These are phyloP conservation scores for Chirona hameri DNA, from an alignment of 2,888 invertebrate genomes.

Conservation along the genomic window DNA sequence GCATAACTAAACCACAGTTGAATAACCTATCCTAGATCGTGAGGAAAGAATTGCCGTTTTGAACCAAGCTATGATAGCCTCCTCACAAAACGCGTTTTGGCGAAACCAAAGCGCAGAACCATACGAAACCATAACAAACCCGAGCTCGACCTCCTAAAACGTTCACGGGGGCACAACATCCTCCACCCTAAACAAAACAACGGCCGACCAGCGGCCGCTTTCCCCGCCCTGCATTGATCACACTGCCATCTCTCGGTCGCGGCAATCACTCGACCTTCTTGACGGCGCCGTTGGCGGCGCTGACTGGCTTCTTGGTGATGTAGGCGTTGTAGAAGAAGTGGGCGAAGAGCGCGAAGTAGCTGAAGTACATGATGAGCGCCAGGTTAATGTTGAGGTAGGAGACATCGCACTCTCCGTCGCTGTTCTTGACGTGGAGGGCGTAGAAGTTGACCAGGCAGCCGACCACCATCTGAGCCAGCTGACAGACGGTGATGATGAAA, in stretches of 20 bases:
- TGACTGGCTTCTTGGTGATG: neutral
- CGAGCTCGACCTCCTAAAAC: no score
- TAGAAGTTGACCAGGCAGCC: conserved; percentile 88
- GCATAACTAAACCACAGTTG: no score
- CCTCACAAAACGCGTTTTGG: no score
- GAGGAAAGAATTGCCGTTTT: no score
- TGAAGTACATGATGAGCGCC: conserved; percentile 91
- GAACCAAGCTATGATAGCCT: no score
- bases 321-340: conserved; percentile 70
- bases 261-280: neutral
- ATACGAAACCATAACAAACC: no score
- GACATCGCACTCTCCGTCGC: conserved; percentile 73
- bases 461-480: conserved; percentile 89
- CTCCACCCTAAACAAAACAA: no score
- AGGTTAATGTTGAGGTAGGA: conserved; percentile 78
- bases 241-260: neutral
- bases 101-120: no score
- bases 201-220: neutral
- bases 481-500: conserved; percentile 85
- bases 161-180: no score
- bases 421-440: conserved; percentile 66
- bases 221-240: neutral
- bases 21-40: no score
- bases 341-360: conserved; percentile 88
- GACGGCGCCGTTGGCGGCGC: neutral